Conservation (phyloP, 2,888 invertebrate species). For the Ophion slaviceki region DNA sequence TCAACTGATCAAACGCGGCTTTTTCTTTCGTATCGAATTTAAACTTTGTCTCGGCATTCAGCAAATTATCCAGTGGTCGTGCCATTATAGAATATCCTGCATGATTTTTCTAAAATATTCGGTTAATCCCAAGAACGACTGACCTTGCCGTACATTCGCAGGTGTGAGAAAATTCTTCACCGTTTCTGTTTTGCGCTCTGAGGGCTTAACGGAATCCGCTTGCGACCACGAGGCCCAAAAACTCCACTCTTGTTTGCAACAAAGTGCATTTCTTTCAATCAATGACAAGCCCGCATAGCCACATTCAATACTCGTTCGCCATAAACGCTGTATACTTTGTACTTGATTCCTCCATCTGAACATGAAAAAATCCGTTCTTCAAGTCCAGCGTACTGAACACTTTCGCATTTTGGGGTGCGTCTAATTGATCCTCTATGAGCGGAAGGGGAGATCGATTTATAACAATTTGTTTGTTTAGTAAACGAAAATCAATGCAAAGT, state of each 20-base stretch:
- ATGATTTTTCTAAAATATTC: background rate
- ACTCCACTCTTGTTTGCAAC: slow-evolving; percentile 55
- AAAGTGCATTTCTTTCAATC: slow-evolving; percentile 65
- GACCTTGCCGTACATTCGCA: background rate
- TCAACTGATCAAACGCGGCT: background rate
- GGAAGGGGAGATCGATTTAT: slow-evolving; percentile 49
- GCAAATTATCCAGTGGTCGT: background rate
- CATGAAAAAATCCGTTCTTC: slow-evolving; percentile 67
- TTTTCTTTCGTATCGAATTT: background rate
- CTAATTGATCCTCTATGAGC: slow-evolving; percentile 70
- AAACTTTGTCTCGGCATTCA: background rate
- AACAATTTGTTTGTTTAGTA: no score
- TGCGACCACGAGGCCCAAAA: slow-evolving; percentile 57
- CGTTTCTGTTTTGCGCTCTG: slow-evolving; percentile 47
- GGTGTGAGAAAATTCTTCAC: slow-evolving; percentile 8
- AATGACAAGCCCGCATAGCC: slow-evolving; percentile 52
- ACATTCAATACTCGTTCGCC: slow-evolving; percentile 47
- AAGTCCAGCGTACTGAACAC: slow-evolving; percentile 68
- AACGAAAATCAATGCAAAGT: no score
- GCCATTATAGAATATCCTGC: no score
- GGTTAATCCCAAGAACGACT: background rate
- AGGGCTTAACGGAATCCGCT: slow-evolving; percentile 16
- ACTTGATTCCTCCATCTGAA: slow-evolving; percentile 66
- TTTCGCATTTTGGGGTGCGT: slow-evolving; percentile 54
- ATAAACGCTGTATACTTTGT: slow-evolving; percentile 68